Conservation (phyloP, 64 coral and sea anemone species). For the Actinia tenebrosa region DNA sequence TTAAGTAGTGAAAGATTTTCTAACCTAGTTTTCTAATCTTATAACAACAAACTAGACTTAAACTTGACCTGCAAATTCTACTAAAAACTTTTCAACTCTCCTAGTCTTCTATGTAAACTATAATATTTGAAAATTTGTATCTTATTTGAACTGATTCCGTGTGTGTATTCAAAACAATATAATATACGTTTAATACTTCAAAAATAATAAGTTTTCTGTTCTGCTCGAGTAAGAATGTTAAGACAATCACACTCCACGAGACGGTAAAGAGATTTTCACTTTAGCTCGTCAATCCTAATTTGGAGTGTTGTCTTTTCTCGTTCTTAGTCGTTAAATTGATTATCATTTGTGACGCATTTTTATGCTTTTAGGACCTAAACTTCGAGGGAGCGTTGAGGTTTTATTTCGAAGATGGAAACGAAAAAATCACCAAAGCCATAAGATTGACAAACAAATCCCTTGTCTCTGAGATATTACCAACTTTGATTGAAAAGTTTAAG, state of each 20-base stretch:
- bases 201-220: conserved; percentile 9
- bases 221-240: conserved; percentile 15
- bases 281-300: background rate
- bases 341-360: conserved; percentile 7
- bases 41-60: background rate
- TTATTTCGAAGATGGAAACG: conserved; percentile 93
- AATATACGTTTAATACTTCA: background rate
- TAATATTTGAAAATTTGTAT: background rate
- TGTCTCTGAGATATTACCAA: conserved; percentile 85
- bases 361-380: conserved; percentile 67
- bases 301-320: background rate
- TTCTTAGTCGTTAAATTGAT: background rate
- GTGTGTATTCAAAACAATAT: background rate
- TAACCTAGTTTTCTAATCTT: background rate
- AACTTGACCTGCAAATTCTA: background rate
- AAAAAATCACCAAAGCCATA: conserved; percentile 90
- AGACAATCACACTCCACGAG: background rate
- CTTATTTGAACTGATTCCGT: background rate
- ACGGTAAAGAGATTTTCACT: conserved; percentile 22
- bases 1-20: background rate
- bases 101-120: background rate
- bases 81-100: background rate
- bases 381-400: conserved; percentile 96
- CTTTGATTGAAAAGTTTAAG: conserved; percentile 93
- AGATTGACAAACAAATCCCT: conserved; percentile 69